A percentile compares a stretch with the other conserved stretches of the same genome.
Evolutionary conservation across 2,113 vertebrate genomes (phyloP).

Genomic region (Toxostoma redivivum): DNA sequence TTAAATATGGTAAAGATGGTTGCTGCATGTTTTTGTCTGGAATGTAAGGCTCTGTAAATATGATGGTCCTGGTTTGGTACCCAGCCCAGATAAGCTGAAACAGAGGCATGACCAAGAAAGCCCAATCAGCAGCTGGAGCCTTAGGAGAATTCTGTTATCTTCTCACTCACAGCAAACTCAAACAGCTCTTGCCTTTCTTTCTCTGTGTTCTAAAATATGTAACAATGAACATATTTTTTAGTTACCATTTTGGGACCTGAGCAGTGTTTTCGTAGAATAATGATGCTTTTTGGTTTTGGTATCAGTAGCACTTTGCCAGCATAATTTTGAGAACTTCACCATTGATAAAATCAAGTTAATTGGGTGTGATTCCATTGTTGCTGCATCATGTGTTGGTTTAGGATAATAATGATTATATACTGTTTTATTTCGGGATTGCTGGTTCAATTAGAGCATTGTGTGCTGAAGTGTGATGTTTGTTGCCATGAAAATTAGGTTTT

Average conservation of each 20-base stretch:
- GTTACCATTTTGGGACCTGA: neutral
- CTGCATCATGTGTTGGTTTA: neutral
- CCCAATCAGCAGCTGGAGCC: neutral
- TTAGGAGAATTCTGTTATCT: neutral
- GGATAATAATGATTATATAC: neutral
- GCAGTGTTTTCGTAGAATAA: neutral
- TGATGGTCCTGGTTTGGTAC: neutral
- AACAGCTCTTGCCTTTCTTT: neutral
- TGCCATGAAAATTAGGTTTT: neutral
- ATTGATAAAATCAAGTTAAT: neutral
- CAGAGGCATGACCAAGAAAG: neutral
- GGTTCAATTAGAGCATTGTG: neutral
- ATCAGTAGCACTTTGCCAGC: neutral
- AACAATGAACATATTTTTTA: neutral
- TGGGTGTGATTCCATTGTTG: neutral
- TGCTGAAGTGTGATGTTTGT: neutral
- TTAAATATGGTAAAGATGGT: conserved; percentile 33
- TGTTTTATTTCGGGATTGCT: neutral
- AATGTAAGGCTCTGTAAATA: neutral
- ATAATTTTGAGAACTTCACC: neutral
- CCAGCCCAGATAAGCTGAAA: neutral
- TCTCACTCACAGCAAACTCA: neutral
- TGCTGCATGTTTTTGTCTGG: neutral
- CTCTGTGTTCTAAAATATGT: neutral
- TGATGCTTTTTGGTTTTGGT: neutral